phyloP scores from a whole-genome alignment of 2,113 vertebrate genomes.

The Strigops habroptila region DNA sequence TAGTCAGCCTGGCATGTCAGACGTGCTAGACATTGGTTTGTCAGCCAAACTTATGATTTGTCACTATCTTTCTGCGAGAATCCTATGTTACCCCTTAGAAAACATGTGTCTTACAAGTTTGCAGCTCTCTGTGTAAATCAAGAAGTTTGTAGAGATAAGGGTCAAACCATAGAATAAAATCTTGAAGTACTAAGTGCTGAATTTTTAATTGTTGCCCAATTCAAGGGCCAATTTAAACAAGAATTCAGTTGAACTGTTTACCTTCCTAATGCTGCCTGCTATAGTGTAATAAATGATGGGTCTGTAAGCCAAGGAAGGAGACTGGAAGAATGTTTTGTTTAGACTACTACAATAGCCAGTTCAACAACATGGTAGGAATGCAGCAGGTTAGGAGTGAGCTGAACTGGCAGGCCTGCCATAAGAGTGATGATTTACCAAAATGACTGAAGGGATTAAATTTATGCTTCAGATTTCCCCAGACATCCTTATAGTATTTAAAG shows the following conservation, averaged over 20 bases:
- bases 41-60: neutral
- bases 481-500: neutral
- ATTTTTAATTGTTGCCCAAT: neutral
- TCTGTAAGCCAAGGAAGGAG: slow-evolving; percentile 19
- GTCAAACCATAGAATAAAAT: neutral
- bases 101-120: neutral
- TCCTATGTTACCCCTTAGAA: neutral
- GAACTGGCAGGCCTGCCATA: neutral
- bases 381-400: neutral
- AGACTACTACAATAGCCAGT: slow-evolving; percentile 52
- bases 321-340: slow-evolving; percentile 58
- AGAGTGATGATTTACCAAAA: neutral
- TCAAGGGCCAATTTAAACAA: slow-evolving; percentile 40
- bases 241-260: slow-evolving; percentile 35
- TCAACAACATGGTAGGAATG: slow-evolving; percentile 13
- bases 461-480: neutral
- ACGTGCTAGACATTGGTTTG: neutral
- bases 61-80: neutral
- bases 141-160: neutral
- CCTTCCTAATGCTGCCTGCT: slow-evolving; percentile 8
- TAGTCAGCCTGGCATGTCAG: neutral
- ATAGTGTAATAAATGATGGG: slow-evolving; percentile 31
- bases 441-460: neutral
- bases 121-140: neutral
- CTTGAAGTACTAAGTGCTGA: neutral